Conservation (phyloP, 2,888 invertebrate genomes). For the Phaonia tiefii region DNA sequence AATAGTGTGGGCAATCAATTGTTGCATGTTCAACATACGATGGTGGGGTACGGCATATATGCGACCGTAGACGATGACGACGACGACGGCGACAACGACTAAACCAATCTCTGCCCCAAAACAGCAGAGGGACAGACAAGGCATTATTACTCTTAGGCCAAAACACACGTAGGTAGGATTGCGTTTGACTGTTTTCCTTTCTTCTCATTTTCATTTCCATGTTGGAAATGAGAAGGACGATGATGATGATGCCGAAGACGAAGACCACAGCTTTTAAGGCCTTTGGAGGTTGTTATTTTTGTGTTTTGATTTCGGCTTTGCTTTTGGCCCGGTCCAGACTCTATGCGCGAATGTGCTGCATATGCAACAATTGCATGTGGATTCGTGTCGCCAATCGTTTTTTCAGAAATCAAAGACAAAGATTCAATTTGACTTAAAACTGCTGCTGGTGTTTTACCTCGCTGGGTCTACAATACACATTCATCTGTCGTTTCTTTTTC, state of each 20-base stretch:
- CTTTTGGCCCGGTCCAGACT: background rate
- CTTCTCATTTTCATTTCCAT: conserved; percentile 17
- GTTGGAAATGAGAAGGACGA: background rate
- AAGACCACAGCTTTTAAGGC: conserved; percentile 20
- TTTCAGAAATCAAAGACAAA: conserved; percentile 64
- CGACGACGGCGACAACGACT: conserved; percentile 34
- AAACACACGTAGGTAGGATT: conserved; percentile 12
- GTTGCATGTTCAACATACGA: conserved; percentile 73
- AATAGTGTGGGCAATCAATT: conserved; percentile 74
- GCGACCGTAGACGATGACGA: no score
- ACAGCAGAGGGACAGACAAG: conserved; percentile 19
- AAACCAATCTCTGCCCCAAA: conserved; percentile 17
- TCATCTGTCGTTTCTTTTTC: conserved; percentile 11
- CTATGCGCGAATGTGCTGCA: conserved; percentile 5
- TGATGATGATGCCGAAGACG: background rate
- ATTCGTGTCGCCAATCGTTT: conserved; percentile 71
- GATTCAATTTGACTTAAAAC: conserved; percentile 66
- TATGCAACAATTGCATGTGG: conserved; percentile 57
- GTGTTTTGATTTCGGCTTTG: background rate
- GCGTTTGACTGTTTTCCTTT: conserved; percentile 19
- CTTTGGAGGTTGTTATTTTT: conserved; percentile 55
- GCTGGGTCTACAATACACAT: conserved; percentile 7
- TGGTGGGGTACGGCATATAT: background rate
- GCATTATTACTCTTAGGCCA: background rate
- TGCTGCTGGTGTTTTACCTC: conserved; percentile 64